Evolutionary conservation across 2,113 vertebrate species (phyloP), one percentile per base, ranked within the genome.

Genomic region (Uria aalge): DNA sequence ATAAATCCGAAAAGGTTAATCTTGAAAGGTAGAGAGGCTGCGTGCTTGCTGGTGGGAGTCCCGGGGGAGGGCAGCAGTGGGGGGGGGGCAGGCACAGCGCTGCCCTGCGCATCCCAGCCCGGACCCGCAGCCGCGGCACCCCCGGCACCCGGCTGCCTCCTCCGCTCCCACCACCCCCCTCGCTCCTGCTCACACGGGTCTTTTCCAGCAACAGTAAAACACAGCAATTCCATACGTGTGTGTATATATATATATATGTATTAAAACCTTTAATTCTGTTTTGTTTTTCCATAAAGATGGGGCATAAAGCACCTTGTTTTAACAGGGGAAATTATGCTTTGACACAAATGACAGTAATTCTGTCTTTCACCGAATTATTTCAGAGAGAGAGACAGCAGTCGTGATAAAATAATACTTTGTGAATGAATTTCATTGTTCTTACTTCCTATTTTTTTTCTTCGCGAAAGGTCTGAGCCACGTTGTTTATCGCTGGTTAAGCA

Each of bases 31-130:
- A 17, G 57, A 91, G 64, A 24, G 62, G 94, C 69, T 55, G n/a
- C 40, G 18, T 1, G 8, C 17, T 13, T 36, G 9, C 81, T 19
- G 48, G 36, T 27, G 22, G 38, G 11, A 36, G 32, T 6, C 72
- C 60, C 8, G 0, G 29, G 76, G 0, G 17, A 27, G 17, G n/a
- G 52, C 1, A 4, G 50, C n/a, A 7, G 36, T 0, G 0, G 29
- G 32, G 64, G 2, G 40, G 40, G 4, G 34, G 26, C 2, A 5
- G 30, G 30, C 38, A 36, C 21, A 7, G n/a, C 1, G 5, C 22
- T 26, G 15, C 8, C 5, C 36, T 2, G 14, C 9, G 3, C n/a
- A 5, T 15, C 30, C 55, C 43, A 23, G 24, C 29, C 40, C 2
- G 2, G 30, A 17, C 8, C 36, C 3, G 1, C 85, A 36, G 24